Evolutionary conservation across 2,797 vertebrate genomes (phyloP).

Genomic region (Spizella passerina): DNA sequence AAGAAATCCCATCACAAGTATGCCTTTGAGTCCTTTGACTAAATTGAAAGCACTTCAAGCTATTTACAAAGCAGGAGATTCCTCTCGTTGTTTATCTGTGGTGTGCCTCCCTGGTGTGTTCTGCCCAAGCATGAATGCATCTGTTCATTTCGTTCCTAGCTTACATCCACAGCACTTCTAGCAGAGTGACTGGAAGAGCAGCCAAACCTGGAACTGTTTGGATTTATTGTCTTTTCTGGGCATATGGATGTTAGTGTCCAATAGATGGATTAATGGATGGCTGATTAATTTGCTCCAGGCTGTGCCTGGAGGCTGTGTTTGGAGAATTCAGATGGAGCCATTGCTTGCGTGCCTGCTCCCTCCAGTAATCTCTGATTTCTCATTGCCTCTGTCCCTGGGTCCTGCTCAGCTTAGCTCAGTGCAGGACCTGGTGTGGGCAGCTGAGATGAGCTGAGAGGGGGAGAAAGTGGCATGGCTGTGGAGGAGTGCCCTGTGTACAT

Average conservation of each 20-base stretch:
- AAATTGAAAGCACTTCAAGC: constrained; percentile 5
- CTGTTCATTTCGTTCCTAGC: neutral
- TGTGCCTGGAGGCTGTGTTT: neutral
- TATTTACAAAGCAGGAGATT: constrained; percentile 39
- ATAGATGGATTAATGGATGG: neutral
- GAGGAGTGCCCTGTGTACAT: neutral
- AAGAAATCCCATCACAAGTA: neutral
- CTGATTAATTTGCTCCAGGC: neutral
- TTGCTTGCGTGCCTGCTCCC: neutral
- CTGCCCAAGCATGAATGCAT: neutral
- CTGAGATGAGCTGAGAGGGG: neutral
- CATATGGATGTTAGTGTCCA: neutral
- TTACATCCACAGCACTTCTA: neutral
- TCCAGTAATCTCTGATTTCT: neutral
- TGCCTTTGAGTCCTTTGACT: neutral
- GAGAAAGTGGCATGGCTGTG: accelerated
- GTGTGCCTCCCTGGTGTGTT: neutral
- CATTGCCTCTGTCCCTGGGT: neutral
- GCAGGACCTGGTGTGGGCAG: neutral
- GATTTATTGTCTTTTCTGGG: constrained; percentile 14
- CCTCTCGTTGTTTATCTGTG: constrained; percentile 1
- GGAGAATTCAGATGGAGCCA: neutral
- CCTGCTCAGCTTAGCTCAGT: neutral
- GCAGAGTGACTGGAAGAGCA: neutral
- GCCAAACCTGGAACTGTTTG: neutral